Base-by-base conservation (phyloP, 2,797 vertebrate genomes). In the Fratercula arctica region DNA sequence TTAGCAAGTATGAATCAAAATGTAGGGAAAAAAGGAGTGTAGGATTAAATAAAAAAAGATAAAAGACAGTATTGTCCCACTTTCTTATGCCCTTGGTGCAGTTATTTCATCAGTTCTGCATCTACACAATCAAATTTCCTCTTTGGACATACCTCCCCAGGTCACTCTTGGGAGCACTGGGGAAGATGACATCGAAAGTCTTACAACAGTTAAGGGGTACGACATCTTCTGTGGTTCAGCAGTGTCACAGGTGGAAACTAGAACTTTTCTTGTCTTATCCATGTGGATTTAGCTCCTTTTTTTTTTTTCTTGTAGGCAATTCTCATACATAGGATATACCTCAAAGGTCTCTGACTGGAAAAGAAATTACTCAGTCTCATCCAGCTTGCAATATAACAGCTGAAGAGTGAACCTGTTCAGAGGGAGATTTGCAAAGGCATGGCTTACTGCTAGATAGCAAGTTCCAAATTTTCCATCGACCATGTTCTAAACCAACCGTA, bases 121-220 rank as follows among this genome's bases (percentile, higher is more conserved):
- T 39, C 26, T 60, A 50, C 8, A 1, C 8, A 43, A 10, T n/a
- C 13, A 23, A 21, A 10, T 45, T 79, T 73, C 19, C 9, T 28
- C 24, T 89, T 92, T 48, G 50, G 9, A 14, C 2, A 1, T 33
- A 50, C 5, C 4, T 73, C 11, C 14, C 17, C 33, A 64, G 23
- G 24, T 80, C 33, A 16, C 5, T 64, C 35, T 19, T 41, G 26
- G 75, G 11, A 51, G 5, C 0, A 0, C 3, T 68, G 19, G 20
- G 17, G 16, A 72, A 63, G 26, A 59, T 0, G 8, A 13, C 3
- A 33, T 26, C 5, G 12, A 57, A 85, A 57, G 4, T 33, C 46
- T 79, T 61, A 50, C 8, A 35, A 11, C 74, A 43, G 4, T 86
- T 48, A 39, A 35, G 43, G 87, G 15, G 1, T 26, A 63, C 18